Percentiles rank a stretch among this genome's conserved stretches.
phyloP scores from a whole-genome alignment of 1,140 invertebrate genomes.

The Philopotamus ludificatus region DNA sequence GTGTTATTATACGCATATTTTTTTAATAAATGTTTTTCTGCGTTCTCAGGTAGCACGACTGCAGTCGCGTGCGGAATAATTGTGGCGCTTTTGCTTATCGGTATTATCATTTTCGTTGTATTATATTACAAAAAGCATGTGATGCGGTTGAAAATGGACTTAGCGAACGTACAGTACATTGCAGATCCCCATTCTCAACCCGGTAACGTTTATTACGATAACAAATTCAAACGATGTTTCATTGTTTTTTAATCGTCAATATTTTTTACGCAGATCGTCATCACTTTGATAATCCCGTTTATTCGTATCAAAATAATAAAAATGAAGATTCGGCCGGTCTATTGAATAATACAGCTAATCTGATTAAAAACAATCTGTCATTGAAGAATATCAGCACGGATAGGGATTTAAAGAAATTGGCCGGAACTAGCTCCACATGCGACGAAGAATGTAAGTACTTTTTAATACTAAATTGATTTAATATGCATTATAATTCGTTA shows the following conservation, averaged over 20 bases:
- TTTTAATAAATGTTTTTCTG: slow-evolving; percentile 11
- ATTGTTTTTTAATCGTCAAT: not conserved
- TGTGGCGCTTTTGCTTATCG: slow-evolving; percentile 65
- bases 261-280: slow-evolving; percentile 65
- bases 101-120: slow-evolving; percentile 62
- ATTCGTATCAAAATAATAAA: slow-evolving; percentile 69
- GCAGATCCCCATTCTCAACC: slow-evolving; percentile 70
- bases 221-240: not conserved
- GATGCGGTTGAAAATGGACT: slow-evolving; percentile 78
- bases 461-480: not conserved
- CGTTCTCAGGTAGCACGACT: slow-evolving; percentile 55
- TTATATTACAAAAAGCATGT: slow-evolving; percentile 78
- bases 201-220: slow-evolving; percentile 49
- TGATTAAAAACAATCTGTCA: slow-evolving; percentile 68
- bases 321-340: slow-evolving; percentile 62
- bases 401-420: slow-evolving; percentile 58
- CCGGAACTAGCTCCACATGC: slow-evolving; percentile 48
- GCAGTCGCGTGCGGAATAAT: slow-evolving; percentile 66
- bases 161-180: slow-evolving; percentile 86
- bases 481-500: not conserved
- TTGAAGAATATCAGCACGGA: slow-evolving; percentile 57
- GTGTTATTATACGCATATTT: not conserved
- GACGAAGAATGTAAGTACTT: slow-evolving; percentile 51
- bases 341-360: slow-evolving; percentile 56
- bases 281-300: slow-evolving; percentile 92